These are phyloP conservation scores for Acanthornis magna DNA, from an alignment of 2,797 vertebrate genomes.

Conservation along the genomic window DNA sequence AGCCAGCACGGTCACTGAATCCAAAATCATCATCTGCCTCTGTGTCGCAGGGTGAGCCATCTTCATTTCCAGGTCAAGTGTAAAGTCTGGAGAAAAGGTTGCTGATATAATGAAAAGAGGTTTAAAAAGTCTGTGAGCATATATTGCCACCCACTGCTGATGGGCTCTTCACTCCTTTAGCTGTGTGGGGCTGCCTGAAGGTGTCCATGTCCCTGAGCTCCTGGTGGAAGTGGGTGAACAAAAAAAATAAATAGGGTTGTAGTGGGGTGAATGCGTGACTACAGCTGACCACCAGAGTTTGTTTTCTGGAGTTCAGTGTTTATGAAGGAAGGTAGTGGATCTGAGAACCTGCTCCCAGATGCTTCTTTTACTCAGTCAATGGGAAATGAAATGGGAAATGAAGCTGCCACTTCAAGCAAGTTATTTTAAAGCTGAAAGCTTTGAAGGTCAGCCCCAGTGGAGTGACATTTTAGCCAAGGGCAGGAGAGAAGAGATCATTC, in stretches of 20 bases:
- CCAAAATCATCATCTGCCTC: background rate
- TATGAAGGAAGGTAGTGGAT: background rate
- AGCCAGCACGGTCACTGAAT: background rate
- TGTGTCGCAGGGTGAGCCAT: background rate
- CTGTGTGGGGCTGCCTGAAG: background rate
- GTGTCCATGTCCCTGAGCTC: background rate
- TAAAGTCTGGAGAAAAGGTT: background rate
- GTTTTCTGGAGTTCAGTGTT: background rate
- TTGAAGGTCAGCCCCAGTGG: constrained; percentile 43
- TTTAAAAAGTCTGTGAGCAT: background rate
- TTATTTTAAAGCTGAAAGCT: constrained; percentile 49
- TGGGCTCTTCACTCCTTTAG: background rate
- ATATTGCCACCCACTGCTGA: background rate
- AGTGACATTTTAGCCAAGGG: constrained; percentile 41
- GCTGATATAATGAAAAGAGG: background rate
- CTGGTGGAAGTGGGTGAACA: background rate
- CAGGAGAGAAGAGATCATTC: background rate
- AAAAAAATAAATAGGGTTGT: no score
- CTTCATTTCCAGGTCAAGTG: background rate
- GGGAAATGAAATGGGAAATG: background rate
- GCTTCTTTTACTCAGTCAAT: background rate
- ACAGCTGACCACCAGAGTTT: background rate
- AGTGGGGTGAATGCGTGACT: background rate
- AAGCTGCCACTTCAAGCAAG: constrained; percentile 32
- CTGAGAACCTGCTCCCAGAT: background rate